These are phyloP conservation scores for Eulemur coronatus DNA, from an alignment of 2,797 vertebrate species.

Conservation along the genomic window DNA sequence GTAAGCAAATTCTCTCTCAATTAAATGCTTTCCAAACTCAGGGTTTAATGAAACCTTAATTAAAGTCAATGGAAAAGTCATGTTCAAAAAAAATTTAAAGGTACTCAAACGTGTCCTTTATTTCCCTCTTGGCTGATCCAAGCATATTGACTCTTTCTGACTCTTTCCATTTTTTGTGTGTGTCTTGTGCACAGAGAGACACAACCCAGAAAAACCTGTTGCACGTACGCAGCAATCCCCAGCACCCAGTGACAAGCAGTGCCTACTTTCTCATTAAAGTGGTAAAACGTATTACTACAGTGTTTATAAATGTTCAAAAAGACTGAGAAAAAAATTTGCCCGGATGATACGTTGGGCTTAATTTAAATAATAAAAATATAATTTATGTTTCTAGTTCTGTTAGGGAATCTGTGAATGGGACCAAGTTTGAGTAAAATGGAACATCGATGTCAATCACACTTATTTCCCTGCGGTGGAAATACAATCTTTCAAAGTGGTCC, in stretches of 20 bases:
- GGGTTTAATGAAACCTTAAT: slow-evolving; percentile 83
- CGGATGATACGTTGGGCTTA: not conserved
- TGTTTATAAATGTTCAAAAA: not conserved
- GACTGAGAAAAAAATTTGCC: not conserved
- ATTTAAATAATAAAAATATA: not conserved
- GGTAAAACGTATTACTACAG: not conserved
- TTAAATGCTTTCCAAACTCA: slow-evolving; percentile 84
- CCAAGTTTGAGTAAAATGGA: not conserved
- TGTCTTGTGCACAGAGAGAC: not conserved
- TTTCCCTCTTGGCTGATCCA: slow-evolving; percentile 1
- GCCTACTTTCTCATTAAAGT: not conserved
- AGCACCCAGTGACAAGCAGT: too few species aligned
- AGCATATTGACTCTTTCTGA: not conserved
- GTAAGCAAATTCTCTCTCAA: slow-evolving; percentile 83
- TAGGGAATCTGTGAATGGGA: not conserved
- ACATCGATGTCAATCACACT: not conserved
- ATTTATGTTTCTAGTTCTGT: not conserved
- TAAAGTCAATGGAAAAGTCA: slow-evolving; percentile 81
- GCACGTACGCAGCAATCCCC: accelerated
- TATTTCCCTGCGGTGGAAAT: not conserved
- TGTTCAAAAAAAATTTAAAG: slow-evolving; percentile 70
- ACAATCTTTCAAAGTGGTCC: slow-evolving; percentile 10
- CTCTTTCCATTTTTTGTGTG: not conserved
- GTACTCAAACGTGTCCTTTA: slow-evolving; percentile 31
- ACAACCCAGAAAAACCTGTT: not conserved